Conservation (phyloP, 2,797 vertebrate species). For the Poecilia picta region DNA sequence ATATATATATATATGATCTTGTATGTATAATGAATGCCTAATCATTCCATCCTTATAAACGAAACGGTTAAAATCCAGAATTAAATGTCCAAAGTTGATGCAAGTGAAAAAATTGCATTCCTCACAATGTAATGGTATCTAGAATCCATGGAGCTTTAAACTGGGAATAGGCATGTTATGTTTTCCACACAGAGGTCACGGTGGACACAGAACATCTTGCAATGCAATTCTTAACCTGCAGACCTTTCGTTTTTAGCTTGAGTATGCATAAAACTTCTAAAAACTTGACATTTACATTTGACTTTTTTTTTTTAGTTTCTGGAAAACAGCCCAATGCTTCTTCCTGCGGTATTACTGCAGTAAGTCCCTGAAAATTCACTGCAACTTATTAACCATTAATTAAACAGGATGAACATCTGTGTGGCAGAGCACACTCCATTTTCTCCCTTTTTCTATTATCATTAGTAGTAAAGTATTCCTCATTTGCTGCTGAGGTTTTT, state of each 20-base stretch:
- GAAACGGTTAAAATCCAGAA: background rate
- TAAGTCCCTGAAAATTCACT: conserved; percentile 34
- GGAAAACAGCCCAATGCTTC: conserved; percentile 42
- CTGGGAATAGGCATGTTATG: background rate
- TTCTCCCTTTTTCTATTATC: conserved; percentile 9
- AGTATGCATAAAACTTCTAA: conserved; percentile 55
- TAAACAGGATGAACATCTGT: conserved; percentile 23
- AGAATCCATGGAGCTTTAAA: background rate
- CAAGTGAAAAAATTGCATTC: conserved; percentile 28
- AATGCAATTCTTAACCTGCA: conserved; percentile 45
- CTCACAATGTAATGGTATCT: conserved; percentile 10
- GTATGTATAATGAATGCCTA: background rate
- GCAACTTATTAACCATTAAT: conserved; percentile 47
- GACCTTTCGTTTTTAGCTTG: conserved; percentile 39
- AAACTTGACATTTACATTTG: conserved; percentile 63
- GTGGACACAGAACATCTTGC: conserved; percentile 31
- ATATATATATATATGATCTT: background rate
- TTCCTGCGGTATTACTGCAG: conserved; percentile 47
- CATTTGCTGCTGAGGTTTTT: conserved; percentile 30
- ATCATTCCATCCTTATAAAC: background rate
- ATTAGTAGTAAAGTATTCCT: conserved; percentile 39
- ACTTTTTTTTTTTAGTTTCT: conserved; percentile 31
- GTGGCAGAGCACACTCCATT: conserved; percentile 8
- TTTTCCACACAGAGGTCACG: conserved; percentile 29
- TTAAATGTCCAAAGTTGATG: conserved; percentile 3